phyloP scores from a whole-genome alignment of 2,888 invertebrate species.

The Drosophila longiperda region DNA sequence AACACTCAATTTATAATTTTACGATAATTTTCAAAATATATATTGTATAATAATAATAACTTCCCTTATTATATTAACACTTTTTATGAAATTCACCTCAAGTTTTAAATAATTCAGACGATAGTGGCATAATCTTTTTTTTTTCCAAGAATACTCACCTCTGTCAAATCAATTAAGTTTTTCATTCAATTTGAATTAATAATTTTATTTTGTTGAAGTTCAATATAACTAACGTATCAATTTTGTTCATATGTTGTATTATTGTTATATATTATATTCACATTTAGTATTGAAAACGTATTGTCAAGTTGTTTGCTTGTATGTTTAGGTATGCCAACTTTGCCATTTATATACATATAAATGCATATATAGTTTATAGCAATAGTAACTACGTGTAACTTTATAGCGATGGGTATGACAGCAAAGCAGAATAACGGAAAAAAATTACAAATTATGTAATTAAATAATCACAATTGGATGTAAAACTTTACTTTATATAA shows the following conservation, averaged over 20 bases:
- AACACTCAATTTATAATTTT: neutral
- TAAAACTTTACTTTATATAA: slow-evolving; percentile 40
- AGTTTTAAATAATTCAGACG: neutral
- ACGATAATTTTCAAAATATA: neutral
- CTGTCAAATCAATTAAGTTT: neutral
- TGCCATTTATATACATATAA: slow-evolving; percentile 16
- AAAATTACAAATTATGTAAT: slow-evolving; percentile 64
- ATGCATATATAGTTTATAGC: slow-evolving; percentile 35
- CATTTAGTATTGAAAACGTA: slow-evolving; percentile 77
- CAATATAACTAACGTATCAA: slow-evolving; percentile 41
- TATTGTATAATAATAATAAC: neutral
- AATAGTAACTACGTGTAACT: slow-evolving; percentile 47
- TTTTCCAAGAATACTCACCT: neutral
- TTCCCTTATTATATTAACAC: neutral
- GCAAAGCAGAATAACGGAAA: slow-evolving; percentile 42
- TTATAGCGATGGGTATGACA: slow-evolving; percentile 32
- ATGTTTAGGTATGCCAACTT: slow-evolving; percentile 34
- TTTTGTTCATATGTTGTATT: slow-evolving; percentile 15
- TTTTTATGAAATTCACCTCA: neutral
- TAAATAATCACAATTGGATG: slow-evolving; percentile 73
- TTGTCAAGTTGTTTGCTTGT: slow-evolving; percentile 78
- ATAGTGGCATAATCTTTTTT: neutral
- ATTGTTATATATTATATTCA: slow-evolving; percentile 43
- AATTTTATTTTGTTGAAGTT: slow-evolving; percentile 59
- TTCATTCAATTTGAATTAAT: slow-evolving; percentile 32